Conservation (phyloP, 2,797 vertebrate species). For the Hydrolagus colliei region DNA sequence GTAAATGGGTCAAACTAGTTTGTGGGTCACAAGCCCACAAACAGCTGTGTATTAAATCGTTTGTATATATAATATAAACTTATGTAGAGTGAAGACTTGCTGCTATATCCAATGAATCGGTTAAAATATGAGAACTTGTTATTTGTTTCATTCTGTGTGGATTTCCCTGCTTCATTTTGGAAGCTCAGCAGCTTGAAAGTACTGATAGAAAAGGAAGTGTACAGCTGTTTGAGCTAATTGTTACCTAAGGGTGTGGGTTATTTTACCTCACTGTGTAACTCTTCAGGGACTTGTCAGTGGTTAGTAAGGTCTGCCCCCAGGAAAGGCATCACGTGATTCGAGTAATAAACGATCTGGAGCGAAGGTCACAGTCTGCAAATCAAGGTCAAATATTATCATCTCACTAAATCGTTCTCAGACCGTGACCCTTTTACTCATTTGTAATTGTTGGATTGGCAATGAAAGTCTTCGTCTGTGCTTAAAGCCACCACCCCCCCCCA, state of each 20-base stretch:
- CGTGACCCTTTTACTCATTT: no score
- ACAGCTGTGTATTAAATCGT: no score
- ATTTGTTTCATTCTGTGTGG: not conserved
- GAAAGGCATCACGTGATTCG: not conserved
- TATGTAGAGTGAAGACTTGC: no score
- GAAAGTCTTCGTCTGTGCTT: no score
- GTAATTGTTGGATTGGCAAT: no score
- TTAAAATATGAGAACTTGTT: not conserved
- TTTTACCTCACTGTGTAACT: not conserved
- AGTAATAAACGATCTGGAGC: no score
- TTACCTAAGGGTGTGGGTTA: not conserved
- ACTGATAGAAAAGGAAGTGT: not conserved
- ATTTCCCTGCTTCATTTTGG: not conserved
- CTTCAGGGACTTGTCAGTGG: not conserved
- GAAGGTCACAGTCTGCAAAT: not conserved
- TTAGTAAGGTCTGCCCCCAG: not conserved
- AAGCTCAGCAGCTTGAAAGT: not conserved
- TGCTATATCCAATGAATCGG: no score
- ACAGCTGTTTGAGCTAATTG: not conserved
- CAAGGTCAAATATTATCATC: not conserved
- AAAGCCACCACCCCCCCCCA: no score
- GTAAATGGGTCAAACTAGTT: no score
- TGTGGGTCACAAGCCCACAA: no score
- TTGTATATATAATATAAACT: no score
- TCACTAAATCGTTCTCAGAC: not conserved